Evolutionary conservation across 2,888 invertebrate species (phyloP), one percentile per base, ranked within the genome.

Genomic region (Phasia obesa): DNA sequence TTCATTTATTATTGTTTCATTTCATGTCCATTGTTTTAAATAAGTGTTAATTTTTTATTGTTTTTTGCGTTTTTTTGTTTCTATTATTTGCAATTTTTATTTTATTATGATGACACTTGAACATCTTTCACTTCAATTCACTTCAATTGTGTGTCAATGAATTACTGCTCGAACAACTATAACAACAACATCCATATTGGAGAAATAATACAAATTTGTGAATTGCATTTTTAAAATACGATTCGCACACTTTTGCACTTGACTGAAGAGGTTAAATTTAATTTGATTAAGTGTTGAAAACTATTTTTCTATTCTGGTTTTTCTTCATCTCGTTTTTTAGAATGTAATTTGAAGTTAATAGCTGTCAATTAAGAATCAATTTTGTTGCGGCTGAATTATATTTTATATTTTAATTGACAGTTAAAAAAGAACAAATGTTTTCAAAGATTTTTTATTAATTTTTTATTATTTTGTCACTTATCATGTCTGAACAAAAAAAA

Each of bases 201-300:
- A 69, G 11, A 9, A 42, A 55, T 27, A 23, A 47, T 47, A 76
- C 35, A 65, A 57, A 65, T 44, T 64, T 76, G 71, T 81, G 67
- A 53, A 76, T 73, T 73, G 55, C 53, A 69, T 81, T 71, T 75
- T 75, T 70, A 35, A 59, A 71, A 67, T 65, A 73, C 69, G 25
- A 64, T 49, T 76, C 69, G 75, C 83, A 83, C 83, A 79, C 83
- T 83, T 83, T 76, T 79, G 75, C 75, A 79, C 83, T 83, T 83
- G 83, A 83, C 79, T 71, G 75, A 76, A 79, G 83, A 79, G 79
- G 79, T 83, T 76, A 73, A 76, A 64, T 82, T 73, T 55, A 57
- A 71, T 44, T 77, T 79, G 79, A 83, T 83, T 83, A 70, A 79
- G 75, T 76, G 79, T 55, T 59, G 57, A 19, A 70, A 83, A 83